Conservation (phyloP, 2,113 vertebrate genomes). For the Leucopternis melanops region DNA sequence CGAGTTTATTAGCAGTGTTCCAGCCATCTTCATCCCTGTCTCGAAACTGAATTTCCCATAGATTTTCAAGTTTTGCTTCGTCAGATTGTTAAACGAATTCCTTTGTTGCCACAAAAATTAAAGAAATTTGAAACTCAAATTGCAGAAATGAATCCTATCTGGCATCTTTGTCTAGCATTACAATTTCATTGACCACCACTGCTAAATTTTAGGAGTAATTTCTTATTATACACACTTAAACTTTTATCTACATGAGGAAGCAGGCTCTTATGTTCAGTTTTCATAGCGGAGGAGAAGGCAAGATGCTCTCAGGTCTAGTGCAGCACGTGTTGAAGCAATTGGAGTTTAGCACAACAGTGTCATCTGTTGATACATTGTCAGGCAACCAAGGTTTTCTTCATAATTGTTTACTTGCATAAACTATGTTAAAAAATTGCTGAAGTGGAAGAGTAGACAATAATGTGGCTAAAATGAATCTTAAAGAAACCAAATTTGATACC, state of each 20-base stretch:
- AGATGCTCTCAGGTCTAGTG: background rate
- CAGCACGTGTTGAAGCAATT: background rate
- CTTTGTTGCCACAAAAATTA: background rate
- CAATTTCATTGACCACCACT: background rate
- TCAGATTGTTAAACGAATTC: background rate
- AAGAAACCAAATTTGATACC: background rate
- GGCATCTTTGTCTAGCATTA: background rate
- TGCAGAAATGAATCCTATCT: slow-evolving; percentile 27
- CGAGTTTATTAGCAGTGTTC: background rate
- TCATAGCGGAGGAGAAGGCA: background rate
- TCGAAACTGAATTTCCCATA: background rate
- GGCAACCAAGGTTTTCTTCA: background rate
- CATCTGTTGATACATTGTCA: background rate
- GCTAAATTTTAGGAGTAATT: background rate
- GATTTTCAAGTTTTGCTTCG: background rate
- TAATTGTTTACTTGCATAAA: background rate
- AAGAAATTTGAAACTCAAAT: background rate
- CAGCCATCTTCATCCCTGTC: background rate
- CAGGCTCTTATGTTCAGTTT: background rate
- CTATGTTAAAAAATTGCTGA: background rate
- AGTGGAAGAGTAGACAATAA: background rate
- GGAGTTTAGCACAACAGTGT: background rate
- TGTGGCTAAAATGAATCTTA: background rate
- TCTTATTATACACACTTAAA: background rate
- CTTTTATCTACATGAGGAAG: background rate